These are phyloP conservation scores for Raja brachyura DNA, from an alignment of 2,113 vertebrate species.

Conservation along the genomic window DNA sequence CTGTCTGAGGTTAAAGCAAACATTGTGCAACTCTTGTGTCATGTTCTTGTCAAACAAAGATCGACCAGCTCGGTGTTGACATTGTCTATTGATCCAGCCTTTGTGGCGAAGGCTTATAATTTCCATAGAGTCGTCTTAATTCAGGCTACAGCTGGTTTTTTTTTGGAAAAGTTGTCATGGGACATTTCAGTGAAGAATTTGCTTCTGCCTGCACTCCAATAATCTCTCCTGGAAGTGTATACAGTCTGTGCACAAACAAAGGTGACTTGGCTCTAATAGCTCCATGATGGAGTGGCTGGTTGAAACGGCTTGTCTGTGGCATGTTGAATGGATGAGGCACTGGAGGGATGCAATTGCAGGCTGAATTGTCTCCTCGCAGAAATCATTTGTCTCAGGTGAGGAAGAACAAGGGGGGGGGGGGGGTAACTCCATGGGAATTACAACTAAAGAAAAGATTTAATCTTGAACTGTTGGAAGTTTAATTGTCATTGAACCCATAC, in stretches of 20 bases:
- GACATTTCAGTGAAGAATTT: background rate
- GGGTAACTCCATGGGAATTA: background rate
- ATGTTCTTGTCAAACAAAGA: too few relatives aligned
- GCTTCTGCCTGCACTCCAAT: background rate
- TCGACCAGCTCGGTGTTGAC: too few relatives aligned
- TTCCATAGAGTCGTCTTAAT: too few relatives aligned
- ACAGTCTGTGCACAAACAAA: background rate
- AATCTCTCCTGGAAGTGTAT: background rate
- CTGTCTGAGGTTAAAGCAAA: too few relatives aligned
- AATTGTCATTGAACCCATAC: background rate
- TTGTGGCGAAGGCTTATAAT: too few relatives aligned
- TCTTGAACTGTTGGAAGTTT: background rate
- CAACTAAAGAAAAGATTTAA: background rate
- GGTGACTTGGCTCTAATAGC: background rate
- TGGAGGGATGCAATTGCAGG: background rate
- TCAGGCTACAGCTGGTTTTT: too few relatives aligned
- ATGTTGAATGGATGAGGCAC: background rate
- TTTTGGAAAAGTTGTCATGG: background rate
- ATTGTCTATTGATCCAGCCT: too few relatives aligned
- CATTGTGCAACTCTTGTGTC: too few relatives aligned
- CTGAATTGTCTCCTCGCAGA: background rate
- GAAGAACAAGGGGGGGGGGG: background rate
- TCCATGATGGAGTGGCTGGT: background rate
- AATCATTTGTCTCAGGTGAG: background rate
- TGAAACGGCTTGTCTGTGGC: background rate